Base-by-base conservation (phyloP, 2,797 vertebrate species). In the Oryzias sinensis region DNA sequence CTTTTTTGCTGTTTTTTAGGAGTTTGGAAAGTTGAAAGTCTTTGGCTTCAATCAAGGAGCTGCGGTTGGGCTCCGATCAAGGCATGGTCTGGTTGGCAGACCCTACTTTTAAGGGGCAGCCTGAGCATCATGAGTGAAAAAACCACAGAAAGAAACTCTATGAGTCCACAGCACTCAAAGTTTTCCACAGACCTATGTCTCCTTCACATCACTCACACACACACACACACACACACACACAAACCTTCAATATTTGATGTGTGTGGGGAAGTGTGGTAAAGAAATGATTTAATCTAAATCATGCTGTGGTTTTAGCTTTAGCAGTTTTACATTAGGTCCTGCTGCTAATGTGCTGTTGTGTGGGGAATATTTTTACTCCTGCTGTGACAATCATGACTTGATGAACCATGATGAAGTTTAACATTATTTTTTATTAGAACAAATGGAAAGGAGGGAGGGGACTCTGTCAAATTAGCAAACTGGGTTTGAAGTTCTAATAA, bases 1-100 rank as follows among this genome's bases (percentile, higher is more conserved):
- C 42, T 46, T 42, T 44, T 46, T 78, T 68, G 76, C 67, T 83
- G 75, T 22, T 22, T 59, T 86, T 81, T 86, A 84, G 87, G 84
- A 84, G 82, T 88, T 90, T 86, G 92, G 92, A 93, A 93, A 93
- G 88, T 92, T 90, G 92, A 90, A 92, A 91, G 90, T 93, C 91
- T 93, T 92, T 89, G 88, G 77, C 91, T 91, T 91, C 91, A 92
- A 91, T 91, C 87, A 89, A 85, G 83, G 79, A 81, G 83, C 77
- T 88, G 82, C 56, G 90, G 87, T 78, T 49, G 68, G 79, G 79
- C 82, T 71, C 79, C 14, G 76, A 85, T 74, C 80, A 77, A 76
- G 80, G 88, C 77, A 83, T 78, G 86, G 89, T 86, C 66, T 82
- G 84, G 89, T 87, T 43, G 88, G 89, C 90, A 90, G 87, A 87